A percentile compares a stretch with the other conserved stretches of the same genome.
Evolutionary conservation across 2,113 vertebrate genomes (phyloP).

Genomic region (Lophius piscatorius): DNA sequence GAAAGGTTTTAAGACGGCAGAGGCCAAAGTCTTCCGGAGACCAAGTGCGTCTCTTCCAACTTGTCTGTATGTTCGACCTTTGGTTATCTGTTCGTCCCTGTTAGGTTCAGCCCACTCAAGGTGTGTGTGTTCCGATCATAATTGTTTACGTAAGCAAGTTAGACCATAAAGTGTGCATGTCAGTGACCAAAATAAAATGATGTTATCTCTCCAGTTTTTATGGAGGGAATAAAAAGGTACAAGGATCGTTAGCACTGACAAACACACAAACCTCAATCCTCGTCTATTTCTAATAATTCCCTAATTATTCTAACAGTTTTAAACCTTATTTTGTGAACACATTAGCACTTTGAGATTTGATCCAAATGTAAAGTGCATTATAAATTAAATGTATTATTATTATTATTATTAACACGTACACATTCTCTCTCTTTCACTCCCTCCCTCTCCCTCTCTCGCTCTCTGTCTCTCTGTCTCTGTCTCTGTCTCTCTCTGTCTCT

Average conservation of each 20-base stretch:
- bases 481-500: constrained; percentile 1
- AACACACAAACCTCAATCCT: not conserved
- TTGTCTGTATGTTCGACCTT: constrained; percentile 7
- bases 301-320: no score
- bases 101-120: not conserved
- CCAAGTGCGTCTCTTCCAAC: not conserved
- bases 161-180: no score
- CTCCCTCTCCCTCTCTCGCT: not conserved
- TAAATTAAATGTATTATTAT: no score
- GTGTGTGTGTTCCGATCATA: constrained; percentile 9
- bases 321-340: not conserved
- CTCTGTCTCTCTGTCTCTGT: not conserved
- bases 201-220: constrained; percentile 44
- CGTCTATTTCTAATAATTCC: not conserved
- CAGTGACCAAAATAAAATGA: constrained; percentile 12
- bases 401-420: no score
- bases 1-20: no score
- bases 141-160: no score
- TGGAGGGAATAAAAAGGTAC: constrained; percentile 65
- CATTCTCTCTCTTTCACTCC: not conserved
- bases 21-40: not conserved
- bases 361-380: no score
- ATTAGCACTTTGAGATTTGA: no score
- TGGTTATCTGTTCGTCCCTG: constrained; percentile 5
- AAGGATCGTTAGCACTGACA: constrained; percentile 56